phyloP scores from a whole-genome alignment of 1,140 invertebrate species.

The Neuroterus valhalla region DNA sequence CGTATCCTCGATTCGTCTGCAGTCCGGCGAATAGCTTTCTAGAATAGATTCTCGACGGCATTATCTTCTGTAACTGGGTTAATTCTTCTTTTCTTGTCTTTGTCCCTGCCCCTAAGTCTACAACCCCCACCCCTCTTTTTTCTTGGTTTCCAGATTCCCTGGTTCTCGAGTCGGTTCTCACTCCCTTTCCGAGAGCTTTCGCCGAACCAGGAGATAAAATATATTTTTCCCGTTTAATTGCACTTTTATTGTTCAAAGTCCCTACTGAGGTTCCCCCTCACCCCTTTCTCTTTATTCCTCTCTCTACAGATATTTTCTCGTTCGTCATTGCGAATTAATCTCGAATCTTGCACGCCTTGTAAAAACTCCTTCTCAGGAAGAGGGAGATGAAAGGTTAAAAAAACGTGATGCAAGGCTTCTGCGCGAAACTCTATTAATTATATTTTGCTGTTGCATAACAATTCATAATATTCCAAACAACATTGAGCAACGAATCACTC shows the following conservation, averaged over 20 bases:
- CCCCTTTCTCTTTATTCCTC: slow-evolving; percentile 48
- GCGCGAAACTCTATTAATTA: too few relatives aligned
- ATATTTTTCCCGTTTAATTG: slow-evolving; percentile 66
- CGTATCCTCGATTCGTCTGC: slow-evolving; percentile 50
- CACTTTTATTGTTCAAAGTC: slow-evolving; percentile 62
- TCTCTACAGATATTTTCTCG: background rate
- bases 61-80: slow-evolving; percentile 64
- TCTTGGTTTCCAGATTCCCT: background rate
- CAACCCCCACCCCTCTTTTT: background rate
- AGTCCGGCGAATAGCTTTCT: slow-evolving; percentile 52
- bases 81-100: slow-evolving; percentile 54
- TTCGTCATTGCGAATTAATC: slow-evolving; percentile 19
- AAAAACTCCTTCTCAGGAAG: background rate
- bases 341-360: slow-evolving; percentile 20
- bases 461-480: too few relatives aligned
- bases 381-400: background rate
- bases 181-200: slow-evolving; percentile 35
- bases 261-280: slow-evolving; percentile 35
- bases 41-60: slow-evolving; percentile 57
- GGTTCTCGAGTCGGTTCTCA: slow-evolving; percentile 30
- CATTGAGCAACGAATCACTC: too few relatives aligned
- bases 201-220: slow-evolving; percentile 49
- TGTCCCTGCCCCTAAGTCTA: slow-evolving; percentile 37
- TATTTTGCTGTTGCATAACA: too few relatives aligned
- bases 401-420: background rate